Evolutionary conservation across 2,113 vertebrate species (phyloP), one percentile per base, ranked within the genome.

Genomic region (Anolis sagrei): DNA sequence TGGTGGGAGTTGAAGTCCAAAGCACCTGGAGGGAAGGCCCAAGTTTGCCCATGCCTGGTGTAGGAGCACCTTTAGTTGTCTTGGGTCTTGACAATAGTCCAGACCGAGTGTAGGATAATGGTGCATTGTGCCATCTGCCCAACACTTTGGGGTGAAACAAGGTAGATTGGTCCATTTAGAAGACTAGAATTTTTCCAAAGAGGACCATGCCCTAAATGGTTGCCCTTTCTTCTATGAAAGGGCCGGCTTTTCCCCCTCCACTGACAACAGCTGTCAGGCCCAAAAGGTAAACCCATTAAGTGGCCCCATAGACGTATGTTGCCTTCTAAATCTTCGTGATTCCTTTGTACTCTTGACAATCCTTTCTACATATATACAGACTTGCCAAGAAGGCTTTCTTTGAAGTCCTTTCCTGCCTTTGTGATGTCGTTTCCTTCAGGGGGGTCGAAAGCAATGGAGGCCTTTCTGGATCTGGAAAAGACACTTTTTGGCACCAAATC

Each of bases 401-500:
- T 97, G 96, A 97, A 95, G 96, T 96, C 87, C 94, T 95, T 97
- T 97, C 97, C 96, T 96, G 96, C 95, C 95, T 96, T 97, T 97
- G 97, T 97, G 90, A 93, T 92, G 92, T 87, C 87, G 90, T 90
- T 97, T 97, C 96, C 97, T 93, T 95, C 92, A 58, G 62, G 84
- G 93, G 93, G 87, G 51, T 83, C 87, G 91, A 91, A 39, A 39
- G 29, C 32, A 77, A 69, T 77, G 92, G 93, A 93, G 86, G 91
- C 90, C 92, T 90, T 93, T 93, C 88, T 92, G 95, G 95, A 95
- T 94, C 95, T 90, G 90, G 94, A 92, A 94, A 95, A 91, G 88
- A 93, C 87, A 51, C 93, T 92, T 93, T 94, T 86, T 93, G 93
- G 94, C 93, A 93, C 85, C 80, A 91, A 91, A 66, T 86, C 89